Conservation (phyloP, 2,113 vertebrate species). For the Empidonax traillii region DNA sequence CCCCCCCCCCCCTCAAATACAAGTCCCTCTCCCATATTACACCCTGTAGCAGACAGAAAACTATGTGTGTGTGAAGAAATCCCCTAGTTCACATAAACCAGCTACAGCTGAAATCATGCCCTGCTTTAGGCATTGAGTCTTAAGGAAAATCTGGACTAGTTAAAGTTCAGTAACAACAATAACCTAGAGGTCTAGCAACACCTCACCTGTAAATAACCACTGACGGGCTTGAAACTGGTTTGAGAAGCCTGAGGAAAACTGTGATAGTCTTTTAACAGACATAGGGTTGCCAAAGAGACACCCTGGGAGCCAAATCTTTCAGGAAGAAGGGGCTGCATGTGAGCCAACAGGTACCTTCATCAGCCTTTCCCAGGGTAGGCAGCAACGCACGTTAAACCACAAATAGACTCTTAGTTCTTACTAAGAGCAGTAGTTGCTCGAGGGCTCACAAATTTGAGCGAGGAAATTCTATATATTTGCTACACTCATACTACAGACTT, state of each 20-base stretch:
- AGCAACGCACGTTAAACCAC: background rate
- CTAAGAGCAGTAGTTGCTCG: background rate
- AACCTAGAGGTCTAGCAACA: background rate
- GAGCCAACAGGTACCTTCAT: background rate
- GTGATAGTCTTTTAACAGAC: background rate
- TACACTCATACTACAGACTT: background rate
- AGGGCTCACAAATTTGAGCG: background rate
- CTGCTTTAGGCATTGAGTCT: background rate
- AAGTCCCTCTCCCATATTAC: background rate
- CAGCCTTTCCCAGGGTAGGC: background rate
- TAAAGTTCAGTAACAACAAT: background rate
- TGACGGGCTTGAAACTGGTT: background rate
- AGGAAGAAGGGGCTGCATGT: background rate
- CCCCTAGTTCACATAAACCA: background rate
- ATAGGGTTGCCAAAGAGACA: background rate
- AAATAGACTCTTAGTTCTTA: background rate
- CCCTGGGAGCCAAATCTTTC: background rate
- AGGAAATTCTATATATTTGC: background rate
- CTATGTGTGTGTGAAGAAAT: background rate
- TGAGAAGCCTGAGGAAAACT: background rate
- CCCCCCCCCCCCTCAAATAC: accelerated
- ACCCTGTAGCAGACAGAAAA: background rate
- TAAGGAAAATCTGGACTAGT: background rate
- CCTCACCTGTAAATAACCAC: background rate
- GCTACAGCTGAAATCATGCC: background rate